Base-by-base conservation (phyloP, 2,888 invertebrate species). In the Cephus rjabovi region DNA sequence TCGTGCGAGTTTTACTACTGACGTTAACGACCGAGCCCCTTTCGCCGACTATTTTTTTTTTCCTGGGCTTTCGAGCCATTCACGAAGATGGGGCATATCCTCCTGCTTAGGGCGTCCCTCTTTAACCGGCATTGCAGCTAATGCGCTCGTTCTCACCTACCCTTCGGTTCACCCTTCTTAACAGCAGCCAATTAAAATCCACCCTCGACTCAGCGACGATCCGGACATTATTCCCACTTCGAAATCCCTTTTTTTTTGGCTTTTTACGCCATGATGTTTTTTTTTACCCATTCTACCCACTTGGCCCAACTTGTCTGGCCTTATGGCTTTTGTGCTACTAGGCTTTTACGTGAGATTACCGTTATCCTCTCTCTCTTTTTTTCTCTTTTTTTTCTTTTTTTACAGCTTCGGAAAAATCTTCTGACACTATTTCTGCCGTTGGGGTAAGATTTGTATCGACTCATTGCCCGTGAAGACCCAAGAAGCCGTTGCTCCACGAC, bases 11-110 rank as follows among this genome's bases (percentile, higher is more conserved):
- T 79, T 37, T 40, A 74, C 69, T 75, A 69, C 34, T 69, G 74
- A 74, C 37, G 30, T 79, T 68, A 79, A 37, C 76, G 69, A 79
- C 74, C 78, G 30, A 30, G 68, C 69, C 56, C n/a, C 34, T 12
- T 31, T 76, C 35, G 73, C 12, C 35, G 37, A 23, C 56, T 23
- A 40, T 56, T 23, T 23, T 56, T 23, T 15, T 15, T 56, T 9
- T 23, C 9, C 31, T 33, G 31, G 31, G 31, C 71, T 71, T 31
- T 71, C 12, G 12, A 34, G 34, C 71, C 31, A 31, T 71, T 34
- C 34, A 3, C 30, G 0, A 11, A 23, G 56, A 23, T 2, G 56
- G 56, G 56, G 23, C 23, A 56, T 23, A 56, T 56, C 56, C 56
- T 56, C 56, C 56, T 56, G 56, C 56, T 71, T 34, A 23, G 4